Evolutionary conservation across 1,140 invertebrate genomes (phyloP), one percentile per base, ranked within the genome.

Genomic region (Wiebesia pumilae): DNA sequence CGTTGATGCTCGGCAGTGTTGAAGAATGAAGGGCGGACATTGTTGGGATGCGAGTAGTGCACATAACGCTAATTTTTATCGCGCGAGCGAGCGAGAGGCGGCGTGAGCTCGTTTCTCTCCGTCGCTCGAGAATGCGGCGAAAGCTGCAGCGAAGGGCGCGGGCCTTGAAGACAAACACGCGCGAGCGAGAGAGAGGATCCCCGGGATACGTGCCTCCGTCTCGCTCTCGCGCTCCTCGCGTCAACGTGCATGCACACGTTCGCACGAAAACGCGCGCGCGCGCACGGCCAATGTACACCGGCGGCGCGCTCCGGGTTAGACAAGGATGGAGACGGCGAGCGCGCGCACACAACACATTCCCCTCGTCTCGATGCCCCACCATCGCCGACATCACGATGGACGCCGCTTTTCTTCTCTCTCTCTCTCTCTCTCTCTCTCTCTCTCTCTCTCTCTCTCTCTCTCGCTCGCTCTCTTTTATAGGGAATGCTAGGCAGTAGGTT

Each of bases 361-460:
- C 47, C 77, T 58, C 81, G 40, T 67, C 67, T 83, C 54, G 43
- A 35, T 79, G 47, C 38, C 71, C 69, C 81, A 40, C 81, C 51
- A 35, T n/a, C 43, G 47, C 27, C 71, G 30, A 51, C 69, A 58
- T 69, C 71, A 33, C 67, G 67, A 47, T 51, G 71, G 82, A 75
- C 82, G 82, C 82, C 71, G 69, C 67, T 83, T 83, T 83, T 83
- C 82, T 83, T 58, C 81, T 83, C 65, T 81, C 79, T 40, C 75
- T 35, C 81, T n/a, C 81, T 19, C 65, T 33, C 65, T 27, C 67
- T 3, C 30, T 19, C 16, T n/a, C 75, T 51, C 75, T 38, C n/a
- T n/a, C n/a, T 77, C 43, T 47, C 43, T 77, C 73, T 24, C 73
- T 47, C 27, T 1, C 69, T 38, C 35, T 21, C 69, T 38, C 14